A percentile compares a stretch with the other conserved stretches of the same genome.
Evolutionary conservation across 2,797 vertebrate species (phyloP).

Genomic region (Hirundo rustica): DNA sequence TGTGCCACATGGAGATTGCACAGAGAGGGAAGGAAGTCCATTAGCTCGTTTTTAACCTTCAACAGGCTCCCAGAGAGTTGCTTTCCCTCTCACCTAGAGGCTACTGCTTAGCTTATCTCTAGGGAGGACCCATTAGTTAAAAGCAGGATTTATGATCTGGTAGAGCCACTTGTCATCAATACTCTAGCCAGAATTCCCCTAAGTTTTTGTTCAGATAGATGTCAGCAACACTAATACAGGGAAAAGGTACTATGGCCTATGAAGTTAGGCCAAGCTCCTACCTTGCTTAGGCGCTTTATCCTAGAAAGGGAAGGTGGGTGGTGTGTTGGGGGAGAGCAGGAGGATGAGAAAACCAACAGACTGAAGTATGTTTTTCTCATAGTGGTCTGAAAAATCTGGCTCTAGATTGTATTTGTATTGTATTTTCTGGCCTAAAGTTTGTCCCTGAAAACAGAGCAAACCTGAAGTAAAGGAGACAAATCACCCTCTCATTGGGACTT

Average conservation of each 20-base stretch:
- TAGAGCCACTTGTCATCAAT: background rate
- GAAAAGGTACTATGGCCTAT: background rate
- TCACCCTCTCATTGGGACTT: background rate
- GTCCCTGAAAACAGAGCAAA: background rate
- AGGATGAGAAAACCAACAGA: background rate
- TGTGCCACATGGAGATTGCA: background rate
- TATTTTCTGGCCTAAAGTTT: background rate
- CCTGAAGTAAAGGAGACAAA: background rate
- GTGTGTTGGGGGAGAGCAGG: background rate
- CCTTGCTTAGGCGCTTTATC: background rate
- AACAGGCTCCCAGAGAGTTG: background rate
- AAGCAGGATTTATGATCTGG: background rate
- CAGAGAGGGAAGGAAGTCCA: background rate
- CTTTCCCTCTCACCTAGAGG: slow-evolving; percentile 2
- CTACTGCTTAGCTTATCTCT: slow-evolving; percentile 16
- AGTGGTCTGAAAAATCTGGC: background rate
- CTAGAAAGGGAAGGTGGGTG: background rate
- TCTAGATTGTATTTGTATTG: background rate
- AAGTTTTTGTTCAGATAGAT: background rate
- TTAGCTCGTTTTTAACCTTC: background rate
- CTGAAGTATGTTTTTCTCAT: background rate
- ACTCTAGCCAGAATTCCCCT: slow-evolving; percentile 8
- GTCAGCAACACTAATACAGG: background rate
- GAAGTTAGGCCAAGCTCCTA: background rate
- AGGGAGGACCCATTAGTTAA: background rate